These are phyloP conservation scores for Xiphorhynchus elegans DNA, from an alignment of 2,113 vertebrate species.

Conservation along the genomic window DNA sequence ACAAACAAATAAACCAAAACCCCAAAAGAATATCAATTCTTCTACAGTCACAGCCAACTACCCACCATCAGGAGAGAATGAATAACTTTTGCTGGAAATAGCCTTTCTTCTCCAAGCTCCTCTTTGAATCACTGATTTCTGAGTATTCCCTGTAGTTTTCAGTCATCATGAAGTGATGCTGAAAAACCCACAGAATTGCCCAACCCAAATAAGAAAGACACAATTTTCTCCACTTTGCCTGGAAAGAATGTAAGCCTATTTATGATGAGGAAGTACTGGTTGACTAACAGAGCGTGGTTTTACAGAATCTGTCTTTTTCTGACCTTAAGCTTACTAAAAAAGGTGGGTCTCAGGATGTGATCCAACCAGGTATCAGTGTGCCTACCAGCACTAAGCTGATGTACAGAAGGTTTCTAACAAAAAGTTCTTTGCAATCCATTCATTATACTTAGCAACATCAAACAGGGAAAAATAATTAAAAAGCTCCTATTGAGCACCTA, in stretches of 20 bases:
- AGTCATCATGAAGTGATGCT: constrained; percentile 20
- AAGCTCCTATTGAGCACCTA: constrained; percentile 63
- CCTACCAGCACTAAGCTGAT: constrained; percentile 18
- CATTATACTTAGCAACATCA: constrained; percentile 68
- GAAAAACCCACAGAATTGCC: constrained; percentile 33
- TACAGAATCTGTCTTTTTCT: constrained; percentile 28
- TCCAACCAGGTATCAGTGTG: constrained; percentile 24
- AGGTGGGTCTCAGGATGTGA: not conserved
- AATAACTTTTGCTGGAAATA: not conserved
- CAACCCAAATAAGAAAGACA: constrained; percentile 5
- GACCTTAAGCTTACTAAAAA: constrained; percentile 23
- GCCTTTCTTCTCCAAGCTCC: not conserved
- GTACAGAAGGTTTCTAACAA: constrained; percentile 13
- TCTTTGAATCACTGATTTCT: constrained; percentile 40
- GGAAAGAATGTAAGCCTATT: constrained; percentile 7
- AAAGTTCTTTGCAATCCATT: constrained; percentile 51
- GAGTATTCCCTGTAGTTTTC: constrained; percentile 39
- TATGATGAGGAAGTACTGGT: not conserved
- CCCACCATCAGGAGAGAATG: not conserved
- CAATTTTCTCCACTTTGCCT: not conserved
- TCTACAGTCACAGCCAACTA: constrained; percentile 19
- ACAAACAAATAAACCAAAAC: not conserved
- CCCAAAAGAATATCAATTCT: not conserved
- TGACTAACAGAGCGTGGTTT: constrained; percentile 3
- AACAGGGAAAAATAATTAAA: constrained; percentile 75